phyloP scores from a whole-genome alignment of 2,797 vertebrate genomes.

The Tokudaia muenninki region DNA sequence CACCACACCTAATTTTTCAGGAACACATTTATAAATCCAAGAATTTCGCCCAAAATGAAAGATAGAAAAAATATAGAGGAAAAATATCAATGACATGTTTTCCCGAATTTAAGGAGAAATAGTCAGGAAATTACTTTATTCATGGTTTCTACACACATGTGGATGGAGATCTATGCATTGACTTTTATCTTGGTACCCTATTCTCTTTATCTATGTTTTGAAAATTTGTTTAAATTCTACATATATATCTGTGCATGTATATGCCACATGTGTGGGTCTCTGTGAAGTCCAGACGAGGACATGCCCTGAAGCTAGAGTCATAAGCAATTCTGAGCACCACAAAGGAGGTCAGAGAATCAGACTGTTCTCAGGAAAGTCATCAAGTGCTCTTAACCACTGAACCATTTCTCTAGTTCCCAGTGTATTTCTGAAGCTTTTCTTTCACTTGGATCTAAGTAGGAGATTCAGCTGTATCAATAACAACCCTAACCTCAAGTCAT shows the following conservation, averaged over 20 bases:
- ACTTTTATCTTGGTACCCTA: not conserved
- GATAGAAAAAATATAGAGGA: not conserved
- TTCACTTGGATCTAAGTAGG: not conserved
- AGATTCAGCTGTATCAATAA: not conserved
- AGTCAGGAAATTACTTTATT: not conserved
- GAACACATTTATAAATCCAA: conserved; percentile 51
- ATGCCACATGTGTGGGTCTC: not conserved
- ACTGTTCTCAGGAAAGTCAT: not conserved
- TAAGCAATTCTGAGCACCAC: not conserved
- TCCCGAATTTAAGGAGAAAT: conserved; percentile 21
- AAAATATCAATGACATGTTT: not conserved
- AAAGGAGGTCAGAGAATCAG: not conserved
- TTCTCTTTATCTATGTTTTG: not conserved
- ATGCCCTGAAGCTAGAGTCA: not conserved
- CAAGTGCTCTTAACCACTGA: not conserved
- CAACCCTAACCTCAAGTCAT: not conserved
- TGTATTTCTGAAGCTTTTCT: not conserved
- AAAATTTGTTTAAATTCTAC: not conserved
- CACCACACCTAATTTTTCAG: conserved; percentile 60
- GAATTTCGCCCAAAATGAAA: conserved; percentile 23
- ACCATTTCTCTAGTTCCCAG: not conserved
- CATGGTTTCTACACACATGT: not conserved
- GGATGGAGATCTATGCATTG: not conserved
- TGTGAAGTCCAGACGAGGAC: not conserved
- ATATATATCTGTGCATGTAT: not conserved